phyloP scores from a whole-genome alignment of 2,888 invertebrate genomes.

The Imbricaverruca yamaguchii region DNA sequence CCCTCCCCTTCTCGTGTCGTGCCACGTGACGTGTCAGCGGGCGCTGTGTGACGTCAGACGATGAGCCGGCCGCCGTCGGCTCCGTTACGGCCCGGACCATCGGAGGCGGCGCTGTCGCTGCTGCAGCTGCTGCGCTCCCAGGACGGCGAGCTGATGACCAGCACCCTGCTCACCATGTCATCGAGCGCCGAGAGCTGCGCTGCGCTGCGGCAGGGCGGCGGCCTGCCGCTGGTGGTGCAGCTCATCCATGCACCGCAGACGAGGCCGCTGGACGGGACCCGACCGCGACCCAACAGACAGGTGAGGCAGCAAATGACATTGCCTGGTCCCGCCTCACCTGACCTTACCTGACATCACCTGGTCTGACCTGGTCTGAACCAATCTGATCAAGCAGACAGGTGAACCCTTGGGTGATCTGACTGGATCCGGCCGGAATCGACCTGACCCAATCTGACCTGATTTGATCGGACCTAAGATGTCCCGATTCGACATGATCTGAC shows the following conservation, averaged over 20 bases:
- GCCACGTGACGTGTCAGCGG: no score
- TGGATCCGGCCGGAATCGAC: not conserved
- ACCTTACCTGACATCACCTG: no score
- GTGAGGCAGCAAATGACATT: not conserved
- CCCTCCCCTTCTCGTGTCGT: no score
- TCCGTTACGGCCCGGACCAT: constrained; percentile 45
- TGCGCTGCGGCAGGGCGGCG: constrained; percentile 86
- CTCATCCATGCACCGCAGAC: constrained; percentile 73
- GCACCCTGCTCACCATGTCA: constrained; percentile 81
- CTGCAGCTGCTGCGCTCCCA: constrained; percentile 81
- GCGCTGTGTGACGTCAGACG: not conserved
- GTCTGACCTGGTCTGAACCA: no score
- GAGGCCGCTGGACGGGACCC: constrained; percentile 43
- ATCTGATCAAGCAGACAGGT: no score
- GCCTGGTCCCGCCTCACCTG: no score
- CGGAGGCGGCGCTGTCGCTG: constrained; percentile 89
- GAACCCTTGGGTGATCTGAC: no score
- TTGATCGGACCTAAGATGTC: not conserved
- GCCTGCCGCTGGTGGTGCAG: constrained; percentile 85
- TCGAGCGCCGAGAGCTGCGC: constrained; percentile 84
- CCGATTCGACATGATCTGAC: not conserved
- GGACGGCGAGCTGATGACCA: constrained; percentile 80
- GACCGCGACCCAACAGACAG: not conserved
- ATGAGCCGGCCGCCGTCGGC: not conserved
- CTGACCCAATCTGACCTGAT: not conserved